Base-by-base conservation (phyloP, 1,140 invertebrate genomes). In the Venturia canescens region DNA sequence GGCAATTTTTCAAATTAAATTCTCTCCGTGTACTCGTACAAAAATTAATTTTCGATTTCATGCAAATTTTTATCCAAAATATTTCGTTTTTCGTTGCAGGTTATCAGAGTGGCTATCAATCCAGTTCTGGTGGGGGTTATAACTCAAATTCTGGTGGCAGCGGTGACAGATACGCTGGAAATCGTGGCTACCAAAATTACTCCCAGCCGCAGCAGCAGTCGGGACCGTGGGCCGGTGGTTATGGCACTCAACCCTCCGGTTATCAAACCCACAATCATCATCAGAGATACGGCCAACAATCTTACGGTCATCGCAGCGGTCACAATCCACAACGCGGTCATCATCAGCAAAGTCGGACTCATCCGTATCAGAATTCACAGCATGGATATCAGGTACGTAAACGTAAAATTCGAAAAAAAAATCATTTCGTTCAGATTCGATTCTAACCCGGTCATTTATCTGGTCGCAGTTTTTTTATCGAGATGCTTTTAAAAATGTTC, bases 91-190 rank as follows among this genome's bases (percentile, higher is more conserved):
- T 82, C 31, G 57, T 81, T 87, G 7, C 82, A 89, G 88, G 86
- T 21, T 89, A 88, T 78, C 88, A 86, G 23, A 89, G 84, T 78
- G 84, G 84, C 4, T 87, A 88, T 26, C 86, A 86, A 38, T 78
- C 82, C 23, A 38, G 48, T 4, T 80, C 81, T n/a, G 76, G 82
- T 18, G 74, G 79, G 18, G 82, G 83, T 38, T 85, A 87, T 81
- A 83, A 80, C 18, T 66, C 80, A 21, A 77, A 63, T 38, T 34
- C 57, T n/a, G 75, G 72, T 38, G 7, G 72, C 18, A 31, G 74
- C 27, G 75, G 57, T 7, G 31, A 57, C 0, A 31, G 57, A 67
- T 76, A 83, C 69, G 80, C 78, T 23, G 66, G 72, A 69, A 78
- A 78, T 78, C 80, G 80, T 44, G 57, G 78, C 34, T 75, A 84